phyloP scores from a whole-genome alignment of 1,140 invertebrate species.

The Monochamus saltuarius region DNA sequence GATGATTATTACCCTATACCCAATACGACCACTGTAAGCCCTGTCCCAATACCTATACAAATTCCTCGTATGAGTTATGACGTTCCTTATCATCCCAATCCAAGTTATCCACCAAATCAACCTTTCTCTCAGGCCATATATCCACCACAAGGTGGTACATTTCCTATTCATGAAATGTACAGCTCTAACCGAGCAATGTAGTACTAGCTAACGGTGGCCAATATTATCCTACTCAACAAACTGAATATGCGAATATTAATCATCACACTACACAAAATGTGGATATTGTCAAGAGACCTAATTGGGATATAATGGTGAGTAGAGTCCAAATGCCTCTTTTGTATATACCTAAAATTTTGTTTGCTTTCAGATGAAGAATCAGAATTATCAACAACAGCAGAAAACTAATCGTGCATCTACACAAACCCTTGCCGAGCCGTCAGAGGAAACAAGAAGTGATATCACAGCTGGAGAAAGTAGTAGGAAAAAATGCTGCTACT shows the following conservation, averaged over 20 bases:
- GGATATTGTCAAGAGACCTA: constrained; percentile 25
- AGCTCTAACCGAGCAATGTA: constrained; percentile 44
- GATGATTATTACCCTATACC: constrained; percentile 42
- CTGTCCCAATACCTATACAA: constrained; percentile 41
- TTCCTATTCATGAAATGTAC: constrained; percentile 45
- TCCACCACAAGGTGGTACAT: constrained; percentile 11
- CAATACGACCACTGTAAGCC: constrained; percentile 38
- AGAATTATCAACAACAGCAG: constrained; percentile 26
- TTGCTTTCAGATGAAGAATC: constrained; percentile 26
- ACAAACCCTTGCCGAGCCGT: constrained; percentile 61
- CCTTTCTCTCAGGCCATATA: constrained; percentile 23
- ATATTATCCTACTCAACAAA: constrained; percentile 26
- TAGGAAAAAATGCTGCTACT: constrained; percentile 57
- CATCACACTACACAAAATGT: constrained; percentile 38
- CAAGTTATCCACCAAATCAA: constrained; percentile 28
- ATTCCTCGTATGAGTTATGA: constrained; percentile 42
- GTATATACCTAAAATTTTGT: background rate
- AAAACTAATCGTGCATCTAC: constrained; percentile 32
- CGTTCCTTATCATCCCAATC: constrained; percentile 31
- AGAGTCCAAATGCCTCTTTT: background rate
- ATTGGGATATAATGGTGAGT: constrained; percentile 34
- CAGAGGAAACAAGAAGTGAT: constrained; percentile 69
- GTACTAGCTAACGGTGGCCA: constrained; percentile 43
- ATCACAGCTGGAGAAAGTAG: constrained; percentile 66
- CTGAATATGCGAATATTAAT: constrained; percentile 25